Evolutionary conservation across 2,888 invertebrate species (phyloP).

Genomic region (Meganola albula): DNA sequence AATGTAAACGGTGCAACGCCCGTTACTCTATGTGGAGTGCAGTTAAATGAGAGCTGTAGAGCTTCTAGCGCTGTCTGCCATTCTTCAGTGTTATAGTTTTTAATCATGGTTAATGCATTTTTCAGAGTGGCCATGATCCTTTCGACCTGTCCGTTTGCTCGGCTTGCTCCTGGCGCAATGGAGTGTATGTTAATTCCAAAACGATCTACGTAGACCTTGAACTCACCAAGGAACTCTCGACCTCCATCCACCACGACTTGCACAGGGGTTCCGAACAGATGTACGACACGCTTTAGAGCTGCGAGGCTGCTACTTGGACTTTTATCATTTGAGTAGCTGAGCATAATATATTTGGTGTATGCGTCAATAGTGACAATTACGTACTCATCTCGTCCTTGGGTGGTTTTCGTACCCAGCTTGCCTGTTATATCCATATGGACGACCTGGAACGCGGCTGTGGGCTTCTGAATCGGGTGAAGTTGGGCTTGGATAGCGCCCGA

Average conservation of each 20-base stretch:
- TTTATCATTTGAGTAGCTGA: slow-evolving; percentile 10
- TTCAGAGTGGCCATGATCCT: slow-evolving; percentile 19
- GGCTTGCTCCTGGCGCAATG: slow-evolving; percentile 16
- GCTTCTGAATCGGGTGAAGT: slow-evolving; percentile 14
- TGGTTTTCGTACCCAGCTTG: slow-evolving; percentile 13
- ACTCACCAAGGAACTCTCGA: slow-evolving; percentile 17
- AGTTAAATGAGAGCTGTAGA: slow-evolving; percentile 7
- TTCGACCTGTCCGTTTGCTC: slow-evolving; percentile 21
- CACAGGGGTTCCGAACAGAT: slow-evolving; percentile 15
- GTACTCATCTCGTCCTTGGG: slow-evolving; percentile 16
- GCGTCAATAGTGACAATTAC: slow-evolving; percentile 20
- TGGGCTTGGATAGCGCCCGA: slow-evolving; percentile 15
- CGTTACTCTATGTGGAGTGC: slow-evolving; percentile 7
- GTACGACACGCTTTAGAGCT: slow-evolving; percentile 16
- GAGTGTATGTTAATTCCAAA: slow-evolving; percentile 14
- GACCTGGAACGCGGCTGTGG: slow-evolving; percentile 17
- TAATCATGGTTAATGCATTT: slow-evolving; percentile 21
- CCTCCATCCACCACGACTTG: slow-evolving; percentile 18
- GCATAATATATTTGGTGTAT: slow-evolving; percentile 15
- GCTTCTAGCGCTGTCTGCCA: slow-evolving; percentile 7
- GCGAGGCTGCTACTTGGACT: slow-evolving; percentile 3
- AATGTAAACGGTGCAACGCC: slow-evolving; percentile 9
- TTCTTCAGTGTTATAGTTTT: slow-evolving; percentile 13
- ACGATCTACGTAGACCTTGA: slow-evolving; percentile 11
- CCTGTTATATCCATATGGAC: slow-evolving; percentile 24